Percentiles rank a stretch among this genome's conserved stretches.
Conservation (phyloP, 1,140 invertebrate genomes). For the Drosophila sturtevanti region DNA sequence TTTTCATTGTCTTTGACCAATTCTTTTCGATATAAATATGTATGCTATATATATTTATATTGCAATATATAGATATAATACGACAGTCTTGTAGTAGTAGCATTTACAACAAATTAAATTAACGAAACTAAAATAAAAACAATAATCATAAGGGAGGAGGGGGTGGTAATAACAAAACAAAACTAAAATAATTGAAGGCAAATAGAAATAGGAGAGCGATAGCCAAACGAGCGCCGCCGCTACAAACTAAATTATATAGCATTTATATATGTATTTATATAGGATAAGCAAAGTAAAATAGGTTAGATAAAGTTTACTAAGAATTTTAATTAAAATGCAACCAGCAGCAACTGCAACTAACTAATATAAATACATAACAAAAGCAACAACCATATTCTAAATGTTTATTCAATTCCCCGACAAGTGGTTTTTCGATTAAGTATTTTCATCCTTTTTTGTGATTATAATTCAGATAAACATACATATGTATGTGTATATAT, state of each 20-base stretch:
- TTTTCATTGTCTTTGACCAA: constrained; percentile 47
- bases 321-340: background rate
- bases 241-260: background rate
- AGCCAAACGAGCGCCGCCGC: background rate
- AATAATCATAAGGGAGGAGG: background rate
- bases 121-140: background rate
- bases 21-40: constrained; percentile 63
- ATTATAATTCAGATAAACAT: too few relatives aligned
- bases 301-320: background rate
- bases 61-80: constrained; percentile 46
- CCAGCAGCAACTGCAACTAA: background rate
- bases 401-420: too few relatives aligned
- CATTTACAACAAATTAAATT: constrained; percentile 19
- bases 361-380: background rate
- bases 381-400: too few relatives aligned
- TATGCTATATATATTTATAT: constrained; percentile 60
- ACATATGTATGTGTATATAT: too few relatives aligned
- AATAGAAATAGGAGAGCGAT: background rate
- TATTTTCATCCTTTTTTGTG: too few relatives aligned
- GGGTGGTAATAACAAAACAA: background rate
- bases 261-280: background rate
- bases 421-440: too few relatives aligned
- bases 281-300: constrained; percentile 2
- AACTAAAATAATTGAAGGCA: background rate
- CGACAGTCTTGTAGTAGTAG: constrained; percentile 49